Percentiles rank a stretch among this genome's conserved stretches.
Conservation (phyloP, 2,113 vertebrate species). For the Aviceda subcristata region DNA sequence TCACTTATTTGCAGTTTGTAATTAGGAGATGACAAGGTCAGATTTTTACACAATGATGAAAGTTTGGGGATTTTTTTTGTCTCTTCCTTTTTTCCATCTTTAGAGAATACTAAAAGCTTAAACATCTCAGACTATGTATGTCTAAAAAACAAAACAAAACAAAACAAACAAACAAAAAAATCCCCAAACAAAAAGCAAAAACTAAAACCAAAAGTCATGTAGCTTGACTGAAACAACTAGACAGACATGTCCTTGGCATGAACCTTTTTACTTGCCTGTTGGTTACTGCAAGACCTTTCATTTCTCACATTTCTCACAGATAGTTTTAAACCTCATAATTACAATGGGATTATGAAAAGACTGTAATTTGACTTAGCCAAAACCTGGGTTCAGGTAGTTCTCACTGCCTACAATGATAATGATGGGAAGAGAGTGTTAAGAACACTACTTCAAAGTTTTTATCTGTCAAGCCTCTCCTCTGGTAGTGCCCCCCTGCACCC, state of each 20-base stretch:
- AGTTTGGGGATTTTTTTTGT: neutral
- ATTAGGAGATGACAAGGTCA: conserved; percentile 1
- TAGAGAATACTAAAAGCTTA: neutral
- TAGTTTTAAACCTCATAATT: neutral
- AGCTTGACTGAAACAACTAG: neutral
- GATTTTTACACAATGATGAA: neutral
- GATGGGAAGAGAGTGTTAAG: neutral
- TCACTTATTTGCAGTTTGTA: neutral
- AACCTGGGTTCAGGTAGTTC: neutral
- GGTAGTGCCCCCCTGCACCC: neutral
- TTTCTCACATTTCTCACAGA: neutral
- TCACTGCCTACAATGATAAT: neutral
- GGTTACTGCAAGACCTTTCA: neutral
- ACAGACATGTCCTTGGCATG: neutral
- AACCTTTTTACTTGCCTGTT: neutral
- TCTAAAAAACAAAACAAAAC: too few species aligned
- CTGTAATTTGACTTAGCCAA: neutral
- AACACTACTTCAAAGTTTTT: neutral
- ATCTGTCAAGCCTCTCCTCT: neutral
- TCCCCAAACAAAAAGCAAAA: neutral
- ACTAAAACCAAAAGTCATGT: neutral
- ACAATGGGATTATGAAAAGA: neutral
- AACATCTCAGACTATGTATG: neutral
- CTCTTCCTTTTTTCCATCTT: neutral
- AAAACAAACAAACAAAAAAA: neutral